Evolutionary conservation across 2,113 vertebrate genomes (phyloP).

Genomic region (Thermophis baileyi): DNA sequence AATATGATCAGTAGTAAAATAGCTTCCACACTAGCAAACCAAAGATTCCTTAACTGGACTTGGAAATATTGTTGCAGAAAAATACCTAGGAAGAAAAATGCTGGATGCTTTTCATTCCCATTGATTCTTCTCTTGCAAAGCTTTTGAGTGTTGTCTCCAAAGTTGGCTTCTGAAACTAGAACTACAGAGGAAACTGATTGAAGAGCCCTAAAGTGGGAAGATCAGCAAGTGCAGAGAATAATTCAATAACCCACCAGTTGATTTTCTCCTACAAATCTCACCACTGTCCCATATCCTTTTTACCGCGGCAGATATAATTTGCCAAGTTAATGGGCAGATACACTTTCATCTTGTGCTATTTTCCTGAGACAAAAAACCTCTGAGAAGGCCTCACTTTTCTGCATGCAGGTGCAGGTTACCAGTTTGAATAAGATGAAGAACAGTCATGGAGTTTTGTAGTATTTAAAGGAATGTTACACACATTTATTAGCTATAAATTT

Average conservation of each 20-base stretch:
- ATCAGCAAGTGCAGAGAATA: background rate
- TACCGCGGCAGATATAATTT: background rate
- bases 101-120: background rate
- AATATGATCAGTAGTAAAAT: background rate
- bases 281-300: background rate
- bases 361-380: background rate
- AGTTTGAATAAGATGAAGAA: background rate
- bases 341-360: background rate
- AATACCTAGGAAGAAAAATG: background rate
- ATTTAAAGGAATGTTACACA: background rate
- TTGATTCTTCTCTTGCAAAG: background rate
- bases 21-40: background rate
- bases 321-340: background rate
- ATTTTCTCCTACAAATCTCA: background rate
- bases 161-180: background rate
- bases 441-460: background rate
- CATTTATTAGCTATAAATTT: background rate
- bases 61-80: background rate
- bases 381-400: background rate
- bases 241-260: background rate
- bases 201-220: too few species aligned
- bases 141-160: background rate
- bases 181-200: background rate
- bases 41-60: background rate
- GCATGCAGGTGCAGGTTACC: background rate